These are phyloP conservation scores for Falco berigora DNA, from an alignment of 2,797 vertebrate genomes.

Conservation along the genomic window DNA sequence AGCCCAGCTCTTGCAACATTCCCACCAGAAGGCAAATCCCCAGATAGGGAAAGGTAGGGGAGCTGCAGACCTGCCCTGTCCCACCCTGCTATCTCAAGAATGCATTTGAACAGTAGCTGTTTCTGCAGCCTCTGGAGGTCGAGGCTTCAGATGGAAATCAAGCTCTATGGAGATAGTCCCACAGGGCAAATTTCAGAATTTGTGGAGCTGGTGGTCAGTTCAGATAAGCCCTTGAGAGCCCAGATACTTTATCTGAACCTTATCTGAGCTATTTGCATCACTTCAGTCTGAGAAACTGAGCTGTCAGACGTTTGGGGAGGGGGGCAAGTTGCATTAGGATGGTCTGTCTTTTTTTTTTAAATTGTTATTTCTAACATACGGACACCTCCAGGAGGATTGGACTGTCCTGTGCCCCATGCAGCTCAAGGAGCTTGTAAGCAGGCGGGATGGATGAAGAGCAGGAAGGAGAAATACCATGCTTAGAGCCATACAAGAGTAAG, in stretches of 20 bases:
- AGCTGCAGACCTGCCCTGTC: neutral
- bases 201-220: constrained; percentile 30
- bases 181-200: constrained; percentile 27
- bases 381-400: neutral
- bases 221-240: constrained; percentile 44
- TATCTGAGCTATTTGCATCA: constrained; percentile 65
- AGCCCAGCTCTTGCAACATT: neutral
- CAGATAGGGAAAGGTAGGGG: neutral
- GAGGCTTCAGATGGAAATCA: constrained; percentile 42
- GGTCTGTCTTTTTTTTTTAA: neutral
- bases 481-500: neutral
- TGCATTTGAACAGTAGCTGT: constrained; percentile 34
- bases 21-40: constrained; percentile 14
- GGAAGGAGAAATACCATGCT: neutral
- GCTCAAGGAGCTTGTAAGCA: neutral
- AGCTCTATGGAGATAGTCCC: neutral
- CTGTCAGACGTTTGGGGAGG: neutral
- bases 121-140: constrained; percentile 6
- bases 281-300: constrained; percentile 20
- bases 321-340: neutral
- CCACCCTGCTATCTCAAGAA: constrained; percentile 53
- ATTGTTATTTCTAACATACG: neutral
- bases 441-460: neutral
- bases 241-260: constrained; percentile 54
- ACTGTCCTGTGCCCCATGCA: neutral